Base-by-base conservation (phyloP, 1,140 invertebrate species). In the Nomia melanderi region DNA sequence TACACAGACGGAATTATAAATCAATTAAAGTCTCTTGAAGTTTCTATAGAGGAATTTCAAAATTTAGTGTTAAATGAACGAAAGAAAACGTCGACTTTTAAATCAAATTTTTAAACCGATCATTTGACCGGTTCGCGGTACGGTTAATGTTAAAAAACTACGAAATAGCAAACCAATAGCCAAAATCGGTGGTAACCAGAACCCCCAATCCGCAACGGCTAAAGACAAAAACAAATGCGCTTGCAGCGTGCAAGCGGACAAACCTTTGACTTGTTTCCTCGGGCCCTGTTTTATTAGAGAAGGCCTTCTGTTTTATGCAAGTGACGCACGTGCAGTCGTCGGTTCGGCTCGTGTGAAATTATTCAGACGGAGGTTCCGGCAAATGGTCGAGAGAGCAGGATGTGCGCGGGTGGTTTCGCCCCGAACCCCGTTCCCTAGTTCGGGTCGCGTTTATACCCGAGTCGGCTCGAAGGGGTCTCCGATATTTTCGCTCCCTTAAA, bases 341-440 rank as follows among this genome's bases (percentile, higher is more conserved):
- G 41, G 14, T 73, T 29, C 57, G 70, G 70, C 78, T 76, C 84
- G 83, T 82, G 79, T 83, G 85, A 87, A 88, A 87, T 78, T 70
- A 71, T 85, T 62, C 81, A 53, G 83, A 69, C 62, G 67, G 69
- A 81, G 78, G 82, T 88, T 86, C 79, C 84, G 84, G 77, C 71
- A 79, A 39, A 73, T 72, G 56, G 64, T 84, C 76, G 69, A n/a
- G n/a, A n/a, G n/a, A 85, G 78, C 81, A 87, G 86, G 81, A 88
- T 88, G 82, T 77, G 81, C 82, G 81, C 83, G 83, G 79, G 77
- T 84, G 79, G 77, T 83, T 79, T 83, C 33, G 59, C 53, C 50
- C 47, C 20, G 54, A 56, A 27, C 54, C 64, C 31, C 25, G 47
- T 73, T 66, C 75, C 56, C 31, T 59, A 71, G 75, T 76, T 84